Base-by-base conservation (phyloP, 2,888 invertebrate genomes). In the Volucella zonaria region DNA sequence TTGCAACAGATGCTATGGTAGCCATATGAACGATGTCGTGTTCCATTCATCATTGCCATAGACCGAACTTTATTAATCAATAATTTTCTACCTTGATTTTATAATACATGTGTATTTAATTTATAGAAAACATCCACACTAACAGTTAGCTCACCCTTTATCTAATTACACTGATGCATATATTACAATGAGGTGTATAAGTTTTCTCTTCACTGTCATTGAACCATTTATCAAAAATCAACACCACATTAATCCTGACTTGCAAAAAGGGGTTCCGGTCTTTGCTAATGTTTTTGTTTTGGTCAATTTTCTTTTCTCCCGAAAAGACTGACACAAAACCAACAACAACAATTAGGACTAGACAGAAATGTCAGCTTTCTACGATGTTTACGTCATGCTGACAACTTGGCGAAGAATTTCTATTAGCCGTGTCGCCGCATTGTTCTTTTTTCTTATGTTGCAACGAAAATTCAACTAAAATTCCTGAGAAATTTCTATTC, bases 321-420 rank as follows among this genome's bases (percentile, higher is more conserved):
- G 49, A 77, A 11, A 31, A 31, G 31, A 31, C 4, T 31, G 31
- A 31, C 31, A 31, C 31, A 31, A 31, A 31, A 31, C 31, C 31
- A 31, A 31, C 31, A 31, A 31, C 31, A 31, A 31, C 31, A 31
- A 31, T 31, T 31, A 31, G 56, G 40, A 12, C 42, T 54, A 14
- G 15, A 49, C n/a, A 6, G 23, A 40, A 67, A 67, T 64, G 74
- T 82, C 73, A 61, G 45, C 80, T 75, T 83, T 83, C 80, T 75
- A 59, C 66, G 52, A 40, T 76, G 80, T 83, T 83, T 83, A 83
- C 83, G 83, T 83, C 83, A 83, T 83, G 80, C 31, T 83, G 83
- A 83, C 83, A 83, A 80, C 51, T 83, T 83, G 83, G 80, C 83
- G 59, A 75, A 79, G 62, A 71, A 70, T 75, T 82, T 77, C 47